phyloP scores from a whole-genome alignment of 2,888 invertebrate species.

The Eledone cirrhosa region DNA sequence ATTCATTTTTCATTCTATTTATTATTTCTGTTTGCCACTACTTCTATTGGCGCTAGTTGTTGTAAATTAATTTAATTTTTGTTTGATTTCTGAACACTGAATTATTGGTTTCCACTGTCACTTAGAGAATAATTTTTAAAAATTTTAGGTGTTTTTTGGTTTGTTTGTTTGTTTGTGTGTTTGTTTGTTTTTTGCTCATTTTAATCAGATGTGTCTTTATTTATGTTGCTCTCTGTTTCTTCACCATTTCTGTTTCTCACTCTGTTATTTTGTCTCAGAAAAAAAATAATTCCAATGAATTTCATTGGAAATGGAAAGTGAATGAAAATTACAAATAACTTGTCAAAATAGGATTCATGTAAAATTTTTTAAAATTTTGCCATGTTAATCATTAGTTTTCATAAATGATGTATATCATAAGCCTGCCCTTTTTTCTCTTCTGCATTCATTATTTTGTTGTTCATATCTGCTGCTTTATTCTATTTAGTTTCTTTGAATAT shows the following conservation, averaged over 20 bases:
- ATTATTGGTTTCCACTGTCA: slow-evolving; percentile 20
- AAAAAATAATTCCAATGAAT: too few species aligned
- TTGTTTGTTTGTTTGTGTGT: too few species aligned
- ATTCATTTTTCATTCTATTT: not conserved
- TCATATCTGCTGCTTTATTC: not conserved
- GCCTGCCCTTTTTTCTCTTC: not conserved
- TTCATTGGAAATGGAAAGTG: too few species aligned
- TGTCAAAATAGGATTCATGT: slow-evolving; percentile 16
- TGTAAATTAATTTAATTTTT: slow-evolving; percentile 28
- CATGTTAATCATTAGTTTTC: slow-evolving; percentile 18
- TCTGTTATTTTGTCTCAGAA: too few species aligned
- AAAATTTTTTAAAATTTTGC: not conserved
- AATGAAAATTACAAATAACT: slow-evolving; percentile 7
- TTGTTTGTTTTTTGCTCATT: too few species aligned
- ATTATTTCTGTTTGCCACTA: not conserved
- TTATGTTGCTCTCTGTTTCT: too few species aligned
- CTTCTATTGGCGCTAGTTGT: slow-evolving; percentile 17
- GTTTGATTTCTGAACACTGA: slow-evolving; percentile 15
- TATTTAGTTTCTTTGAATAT: not conserved
- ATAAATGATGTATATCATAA: slow-evolving; percentile 18
- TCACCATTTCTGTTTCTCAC: too few species aligned
- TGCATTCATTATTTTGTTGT: not conserved
- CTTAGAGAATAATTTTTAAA: not conserved
- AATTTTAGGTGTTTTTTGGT: too few species aligned
- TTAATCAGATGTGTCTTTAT: too few species aligned